A percentile compares a stretch with the other conserved stretches of the same genome.
These are phyloP conservation scores for Clarias laeviceps DNA, from an alignment of 2,797 vertebrate species.

Conservation along the genomic window DNA sequence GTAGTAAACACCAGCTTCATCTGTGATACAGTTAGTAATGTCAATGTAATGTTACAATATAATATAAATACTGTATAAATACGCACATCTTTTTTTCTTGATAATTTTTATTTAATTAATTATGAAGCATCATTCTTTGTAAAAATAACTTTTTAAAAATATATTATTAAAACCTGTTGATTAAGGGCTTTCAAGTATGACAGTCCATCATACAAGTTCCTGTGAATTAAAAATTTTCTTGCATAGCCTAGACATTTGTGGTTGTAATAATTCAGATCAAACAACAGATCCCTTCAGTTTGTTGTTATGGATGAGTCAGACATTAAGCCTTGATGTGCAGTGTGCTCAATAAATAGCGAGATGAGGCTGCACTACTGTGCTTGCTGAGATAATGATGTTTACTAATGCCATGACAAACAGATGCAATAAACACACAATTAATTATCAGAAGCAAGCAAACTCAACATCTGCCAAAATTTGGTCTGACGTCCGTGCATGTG, in stretches of 20 bases:
- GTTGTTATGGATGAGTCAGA: conserved; percentile 37
- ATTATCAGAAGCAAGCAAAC: conserved; percentile 51
- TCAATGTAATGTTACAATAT: too few relatives aligned
- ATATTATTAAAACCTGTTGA: neutral
- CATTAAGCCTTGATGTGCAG: conserved; percentile 43
- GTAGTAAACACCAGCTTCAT: neutral
- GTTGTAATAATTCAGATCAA: neutral
- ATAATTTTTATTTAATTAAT: neutral
- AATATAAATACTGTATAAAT: too few relatives aligned
- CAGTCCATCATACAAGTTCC: too few relatives aligned
- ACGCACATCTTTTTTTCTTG: too few relatives aligned
- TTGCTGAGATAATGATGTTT: conserved; percentile 59
- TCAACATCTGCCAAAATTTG: conserved; percentile 27
- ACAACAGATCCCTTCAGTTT: neutral
- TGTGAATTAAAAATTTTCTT: neutral
- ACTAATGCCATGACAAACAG: conserved; percentile 52
- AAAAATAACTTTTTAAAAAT: neutral
- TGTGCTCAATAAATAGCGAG: conserved; percentile 56
- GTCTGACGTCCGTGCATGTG: conserved; percentile 31
- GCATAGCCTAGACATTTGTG: neutral
- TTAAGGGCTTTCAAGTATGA: neutral
- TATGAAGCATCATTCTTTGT: neutral
- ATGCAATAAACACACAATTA: conserved; percentile 59
- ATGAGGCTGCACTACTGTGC: conserved; percentile 43
- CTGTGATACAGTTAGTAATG: neutral